A percentile compares a stretch with the other conserved stretches of the same genome.
These are phyloP conservation scores for Esperia sulphurella DNA, from an alignment of 2,888 invertebrate genomes.

Conservation along the genomic window DNA sequence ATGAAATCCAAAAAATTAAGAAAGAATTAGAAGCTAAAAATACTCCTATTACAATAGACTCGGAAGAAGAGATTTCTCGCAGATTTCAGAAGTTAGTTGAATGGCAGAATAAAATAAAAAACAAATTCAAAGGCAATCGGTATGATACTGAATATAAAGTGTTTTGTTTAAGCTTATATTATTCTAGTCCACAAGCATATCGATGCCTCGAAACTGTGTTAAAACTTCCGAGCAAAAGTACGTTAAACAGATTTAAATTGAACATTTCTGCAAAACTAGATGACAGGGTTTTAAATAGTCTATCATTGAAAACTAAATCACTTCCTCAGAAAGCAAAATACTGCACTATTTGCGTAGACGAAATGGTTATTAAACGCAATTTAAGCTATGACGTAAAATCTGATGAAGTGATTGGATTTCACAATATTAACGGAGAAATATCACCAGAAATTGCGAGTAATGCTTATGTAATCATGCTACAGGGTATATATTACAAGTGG, in stretches of 20 bases:
- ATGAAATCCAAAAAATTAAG: too few relatives aligned
- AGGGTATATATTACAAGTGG: conserved; percentile 10
- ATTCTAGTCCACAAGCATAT: conserved; percentile 11
- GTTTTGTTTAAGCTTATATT: conserved; percentile 12
- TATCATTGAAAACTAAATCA: too few relatives aligned
- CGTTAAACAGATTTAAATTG: background rate
- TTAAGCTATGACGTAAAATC: conserved; percentile 10
- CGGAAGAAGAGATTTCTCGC: too few relatives aligned
- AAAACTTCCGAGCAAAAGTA: conserved; percentile 5
- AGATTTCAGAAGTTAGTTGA: too few relatives aligned
- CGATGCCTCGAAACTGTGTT: conserved; percentile 5
- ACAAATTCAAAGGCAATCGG: background rate
- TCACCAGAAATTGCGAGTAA: too few relatives aligned
- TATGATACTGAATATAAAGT: conserved; percentile 8
- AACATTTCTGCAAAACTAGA: background rate
- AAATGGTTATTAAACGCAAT: conserved; percentile 8
- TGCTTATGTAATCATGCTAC: conserved; percentile 9
- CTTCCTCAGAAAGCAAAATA: conserved; percentile 6
- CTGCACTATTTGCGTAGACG: conserved; percentile 6
- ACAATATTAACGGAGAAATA: conserved; percentile 9
- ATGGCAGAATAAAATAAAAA: background rate
- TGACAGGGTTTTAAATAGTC: background rate
- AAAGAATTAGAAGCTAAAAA: too few relatives aligned
- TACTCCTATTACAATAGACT: too few relatives aligned
- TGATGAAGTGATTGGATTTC: conserved; percentile 13